A percentile compares a stretch with the other conserved stretches of the same genome.
These are phyloP conservation scores for Apteryx mantelli DNA, from an alignment of 2,113 vertebrate genomes.

Conservation along the genomic window DNA sequence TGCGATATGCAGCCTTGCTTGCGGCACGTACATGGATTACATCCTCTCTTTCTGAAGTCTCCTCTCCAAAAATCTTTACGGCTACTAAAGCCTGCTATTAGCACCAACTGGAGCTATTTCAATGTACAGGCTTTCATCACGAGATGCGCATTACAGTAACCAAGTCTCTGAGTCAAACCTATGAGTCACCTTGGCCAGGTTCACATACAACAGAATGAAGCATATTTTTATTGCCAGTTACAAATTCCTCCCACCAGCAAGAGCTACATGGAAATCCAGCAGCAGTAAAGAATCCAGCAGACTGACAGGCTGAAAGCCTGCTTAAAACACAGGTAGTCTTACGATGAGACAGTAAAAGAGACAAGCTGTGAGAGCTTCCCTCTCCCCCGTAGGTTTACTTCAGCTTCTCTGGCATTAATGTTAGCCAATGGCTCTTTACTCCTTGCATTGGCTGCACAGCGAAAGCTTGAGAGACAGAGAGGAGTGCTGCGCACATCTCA, in stretches of 20 bases:
- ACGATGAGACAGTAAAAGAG: not conserved
- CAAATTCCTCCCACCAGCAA: not conserved
- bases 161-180: not conserved
- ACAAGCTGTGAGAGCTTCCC: accelerated
- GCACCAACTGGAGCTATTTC: not conserved
- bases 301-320: not conserved
- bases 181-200: not conserved
- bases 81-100: not conserved
- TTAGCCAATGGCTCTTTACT: too few relatives aligned
- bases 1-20: not conserved
- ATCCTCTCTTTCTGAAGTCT: not conserved
- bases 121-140: accelerated
- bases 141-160: not conserved
- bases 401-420: not conserved
- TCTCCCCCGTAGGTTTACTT: accelerated
- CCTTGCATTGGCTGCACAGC: accelerated
- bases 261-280: not conserved
- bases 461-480: not conserved
- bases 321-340: not conserved
- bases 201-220: not conserved
- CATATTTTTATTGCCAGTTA: not conserved
- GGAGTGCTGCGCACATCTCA: not conserved
- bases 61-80: not conserved
- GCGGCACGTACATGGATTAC: accelerated
- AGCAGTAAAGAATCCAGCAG: not conserved